A percentile compares a stretch with the other conserved stretches of the same genome.
Evolutionary conservation across 2,113 vertebrate genomes (phyloP).

Genomic region (Xyliphius kryptos): DNA sequence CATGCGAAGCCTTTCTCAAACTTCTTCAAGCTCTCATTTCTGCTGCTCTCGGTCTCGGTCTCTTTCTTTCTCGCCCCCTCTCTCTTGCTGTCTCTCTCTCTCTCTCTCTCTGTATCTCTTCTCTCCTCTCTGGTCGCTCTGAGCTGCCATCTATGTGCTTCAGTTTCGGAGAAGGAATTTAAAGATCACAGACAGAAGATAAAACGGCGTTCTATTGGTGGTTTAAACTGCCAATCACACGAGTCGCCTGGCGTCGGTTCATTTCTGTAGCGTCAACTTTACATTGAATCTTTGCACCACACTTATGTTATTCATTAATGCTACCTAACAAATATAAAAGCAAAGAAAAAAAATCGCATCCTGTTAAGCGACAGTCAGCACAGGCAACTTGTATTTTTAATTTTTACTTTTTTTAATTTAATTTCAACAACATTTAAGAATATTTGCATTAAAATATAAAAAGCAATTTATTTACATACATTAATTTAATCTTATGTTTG

Average conservation of each 20-base stretch:
- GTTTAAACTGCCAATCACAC: slow-evolving; percentile 77
- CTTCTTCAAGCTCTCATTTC: too few species aligned
- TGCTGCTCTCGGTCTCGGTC: not conserved
- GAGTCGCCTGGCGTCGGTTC: not conserved
- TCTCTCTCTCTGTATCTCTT: slow-evolving; percentile 15
- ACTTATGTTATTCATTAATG: not conserved
- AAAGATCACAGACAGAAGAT: slow-evolving; percentile 75
- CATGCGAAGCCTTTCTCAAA: too few species aligned
- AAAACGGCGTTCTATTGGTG: slow-evolving; percentile 67
- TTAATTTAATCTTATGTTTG: too few species aligned
- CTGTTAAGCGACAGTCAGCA: too few species aligned
- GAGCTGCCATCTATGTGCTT: slow-evolving; percentile 75
- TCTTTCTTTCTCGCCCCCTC: not conserved
- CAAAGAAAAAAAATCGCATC: too few species aligned
- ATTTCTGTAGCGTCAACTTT: slow-evolving; percentile 17
- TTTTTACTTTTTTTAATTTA: too few species aligned
- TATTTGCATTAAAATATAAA: too few species aligned
- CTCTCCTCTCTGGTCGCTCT: slow-evolving; percentile 13
- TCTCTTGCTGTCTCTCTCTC: slow-evolving; percentile 11
- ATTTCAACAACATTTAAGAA: too few species aligned
- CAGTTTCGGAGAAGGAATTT: slow-evolving; percentile 72
- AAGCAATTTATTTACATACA: too few species aligned
- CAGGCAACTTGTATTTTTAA: too few species aligned
- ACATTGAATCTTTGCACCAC: slow-evolving; percentile 44
- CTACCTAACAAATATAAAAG: too few species aligned